phyloP scores from a whole-genome alignment of 2,888 invertebrate genomes.

The Neoaliturus tenellus region DNA sequence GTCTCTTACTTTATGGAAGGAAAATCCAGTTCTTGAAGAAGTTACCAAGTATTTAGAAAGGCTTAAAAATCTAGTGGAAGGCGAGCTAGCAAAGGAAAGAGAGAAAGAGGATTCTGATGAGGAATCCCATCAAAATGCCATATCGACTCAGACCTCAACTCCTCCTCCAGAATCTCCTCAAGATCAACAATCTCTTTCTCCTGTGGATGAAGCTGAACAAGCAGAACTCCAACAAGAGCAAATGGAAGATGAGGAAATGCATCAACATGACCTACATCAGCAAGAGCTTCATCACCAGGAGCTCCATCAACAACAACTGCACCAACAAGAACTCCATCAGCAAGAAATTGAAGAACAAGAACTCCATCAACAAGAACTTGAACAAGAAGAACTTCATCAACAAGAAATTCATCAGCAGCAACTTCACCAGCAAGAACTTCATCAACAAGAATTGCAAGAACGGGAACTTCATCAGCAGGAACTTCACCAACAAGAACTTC shows the following conservation, averaged over 20 bases:
- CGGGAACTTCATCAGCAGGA: slow-evolving; percentile 33
- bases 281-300: slow-evolving; percentile 34
- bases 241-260: slow-evolving; percentile 21
- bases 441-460: slow-evolving; percentile 47
- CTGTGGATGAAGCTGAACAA: neutral
- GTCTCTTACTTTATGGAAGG: slow-evolving; percentile 76
- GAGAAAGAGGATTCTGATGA: slow-evolving; percentile 37
- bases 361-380: slow-evolving; percentile 49
- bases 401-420: slow-evolving; percentile 58
- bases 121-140: slow-evolving; percentile 39
- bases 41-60: slow-evolving; percentile 83
- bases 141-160: slow-evolving; percentile 36
- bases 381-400: slow-evolving; percentile 60
- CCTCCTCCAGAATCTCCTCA: slow-evolving; percentile 40
- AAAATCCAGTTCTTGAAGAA: slow-evolving; percentile 85
- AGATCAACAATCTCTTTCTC: slow-evolving; percentile 22
- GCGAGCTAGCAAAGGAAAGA: slow-evolving; percentile 48
- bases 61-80: slow-evolving; percentile 79
- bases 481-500: slow-evolving; percentile 33
- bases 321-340: slow-evolving; percentile 3
- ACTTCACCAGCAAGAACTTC: slow-evolving; percentile 58
- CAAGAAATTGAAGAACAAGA: slow-evolving; percentile 54
- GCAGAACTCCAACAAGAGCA: neutral
- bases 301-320: slow-evolving; percentile 34
- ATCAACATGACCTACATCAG: slow-evolving; percentile 39